Base-by-base conservation (phyloP, 1,140 invertebrate genomes). In the Gonioctena quinquepunctata region DNA sequence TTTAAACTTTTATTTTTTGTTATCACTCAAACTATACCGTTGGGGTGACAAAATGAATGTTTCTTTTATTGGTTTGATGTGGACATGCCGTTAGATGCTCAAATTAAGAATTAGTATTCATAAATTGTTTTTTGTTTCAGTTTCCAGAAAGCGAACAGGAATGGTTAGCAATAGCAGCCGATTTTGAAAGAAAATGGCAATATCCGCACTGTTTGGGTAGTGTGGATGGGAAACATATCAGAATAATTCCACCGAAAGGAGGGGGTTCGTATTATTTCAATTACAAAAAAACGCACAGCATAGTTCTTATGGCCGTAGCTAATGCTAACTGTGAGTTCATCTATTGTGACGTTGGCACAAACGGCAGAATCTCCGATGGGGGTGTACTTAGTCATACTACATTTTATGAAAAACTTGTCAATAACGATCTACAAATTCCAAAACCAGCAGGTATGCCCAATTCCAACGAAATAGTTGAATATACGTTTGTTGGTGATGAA, bases 151-250 rank as follows among this genome's bases (percentile, higher is more conserved):
- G 52, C 6, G 8, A 27, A 59, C 52, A 67, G 7, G 33, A 23
- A 8, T 67, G 54, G 67, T 49, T 4, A 62, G 1, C 23, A 49
- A 7, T 62, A 8, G 48, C 33, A 61, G 13, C 26, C 23, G 19
- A 52, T 11, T 69, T 69, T 52, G 59, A 33, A 69, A 25, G 52
- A 26, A n/a, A 13, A 62, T 69, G 57, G 33, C 21, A 69, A 19
- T 61, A 62, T 62, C 76, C 75, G 26, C 76, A 83, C 74, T 82
- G 80, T 69, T 62, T 80, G 19, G 80, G 81, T 50, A 77, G 80
- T 23, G 75, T 85, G 8, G 83, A 85, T 78, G 83, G 84, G 0
- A 84, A 81, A 70, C 79, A 84, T 70, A 70, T 83, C 8, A 22
- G 64, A 48, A 71, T 83, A 52, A 60, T 69, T 50, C 54, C 70